Base-by-base conservation (phyloP, 1,140 invertebrate species). In the Drosophila obscura region DNA sequence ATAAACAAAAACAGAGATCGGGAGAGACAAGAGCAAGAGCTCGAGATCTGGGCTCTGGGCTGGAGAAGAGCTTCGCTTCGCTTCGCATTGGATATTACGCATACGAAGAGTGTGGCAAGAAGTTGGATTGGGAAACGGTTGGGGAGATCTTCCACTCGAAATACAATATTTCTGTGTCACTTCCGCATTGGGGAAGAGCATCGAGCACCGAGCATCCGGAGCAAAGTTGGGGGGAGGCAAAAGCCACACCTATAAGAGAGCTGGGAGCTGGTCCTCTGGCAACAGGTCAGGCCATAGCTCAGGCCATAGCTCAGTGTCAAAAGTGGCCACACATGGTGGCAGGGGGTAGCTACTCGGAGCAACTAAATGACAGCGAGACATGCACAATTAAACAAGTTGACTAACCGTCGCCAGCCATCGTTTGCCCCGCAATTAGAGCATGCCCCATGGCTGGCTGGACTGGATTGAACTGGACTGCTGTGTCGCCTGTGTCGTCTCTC, bases 321-420 rank as follows among this genome's bases (percentile, higher is more conserved):
- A 22, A 22, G 45, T n/a, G 45, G 44, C 24, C 71, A 65, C 62
- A 68, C 55, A 72, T 72, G 65, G 35, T 39, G 11, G 35, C 11
- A 9, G 35, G 9, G 9, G 35, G 35, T 44, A 51, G 44, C 45
- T 45, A 53, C 31, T 9, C 24, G 19, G 43, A 51, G 46, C 46
- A 61, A 49, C 49, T 44, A 88, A 87, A 88, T 79, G 79, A 72
- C 83, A 73, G 44, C 71, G 52, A 77, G 79, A 87, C 82, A 87
- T 87, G 82, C 83, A 87, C 83, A 87, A 87, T 87, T 87, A 88
- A 87, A 88, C 83, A 73, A 63, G 67, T 50, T 64, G 67, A 72
- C 65, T 72, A 87, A 72, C 48, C 53, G 52, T 48, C 50, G 43
- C 4, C 39, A 82, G 61, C 61, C 67, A 65, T 57, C 67, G 62